phyloP scores from a whole-genome alignment of 2,113 vertebrate species.

The Nannospalax galili region DNA sequence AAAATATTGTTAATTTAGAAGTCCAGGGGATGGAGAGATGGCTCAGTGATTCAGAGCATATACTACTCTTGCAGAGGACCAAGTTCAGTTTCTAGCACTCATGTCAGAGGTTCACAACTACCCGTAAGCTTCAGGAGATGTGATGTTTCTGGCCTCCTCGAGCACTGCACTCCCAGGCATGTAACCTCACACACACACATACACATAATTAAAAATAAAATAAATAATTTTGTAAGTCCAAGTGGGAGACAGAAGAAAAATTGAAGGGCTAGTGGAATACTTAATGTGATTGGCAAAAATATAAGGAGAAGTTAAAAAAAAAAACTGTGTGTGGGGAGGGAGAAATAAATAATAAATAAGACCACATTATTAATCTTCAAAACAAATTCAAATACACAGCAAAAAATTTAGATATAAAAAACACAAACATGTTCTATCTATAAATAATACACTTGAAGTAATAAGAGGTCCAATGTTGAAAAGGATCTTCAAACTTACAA shows the following conservation, averaged over 20 bases:
- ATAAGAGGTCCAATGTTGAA: neutral
- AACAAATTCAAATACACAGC: constrained; percentile 24
- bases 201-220: neutral
- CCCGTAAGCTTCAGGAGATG: neutral
- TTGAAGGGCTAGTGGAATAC: neutral
- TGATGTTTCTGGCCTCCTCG: neutral
- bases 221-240: neutral
- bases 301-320: neutral
- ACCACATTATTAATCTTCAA: neutral
- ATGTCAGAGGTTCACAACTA: neutral
- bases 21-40: neutral
- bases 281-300: neutral
- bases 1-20: constrained; percentile 4
- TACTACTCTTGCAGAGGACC: neutral
- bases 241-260: neutral
- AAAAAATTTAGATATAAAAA: neutral
- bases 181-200: neutral
- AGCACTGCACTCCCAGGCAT: neutral
- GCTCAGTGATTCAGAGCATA: no score
- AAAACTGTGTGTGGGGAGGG: no score
- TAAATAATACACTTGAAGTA: neutral
- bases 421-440: neutral
- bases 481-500: constrained; percentile 11
- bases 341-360: neutral
- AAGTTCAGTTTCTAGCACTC: neutral